These are phyloP conservation scores for Peromyscus aztecus DNA, from an alignment of 2,797 vertebrate species.

Conservation along the genomic window DNA sequence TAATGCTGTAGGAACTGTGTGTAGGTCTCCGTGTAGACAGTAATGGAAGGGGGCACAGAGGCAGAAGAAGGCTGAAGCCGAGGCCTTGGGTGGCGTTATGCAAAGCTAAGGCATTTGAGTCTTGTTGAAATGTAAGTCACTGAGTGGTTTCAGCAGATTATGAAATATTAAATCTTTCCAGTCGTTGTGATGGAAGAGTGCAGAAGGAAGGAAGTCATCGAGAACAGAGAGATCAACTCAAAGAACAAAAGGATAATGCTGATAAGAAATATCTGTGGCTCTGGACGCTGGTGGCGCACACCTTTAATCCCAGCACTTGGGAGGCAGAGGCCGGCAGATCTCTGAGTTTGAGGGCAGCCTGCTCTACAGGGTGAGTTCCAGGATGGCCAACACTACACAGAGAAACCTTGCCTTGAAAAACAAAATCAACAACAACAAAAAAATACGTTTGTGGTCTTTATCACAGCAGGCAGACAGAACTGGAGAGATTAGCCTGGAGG, in stretches of 20 bases:
- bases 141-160: not conserved
- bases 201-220: not conserved
- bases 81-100: not conserved
- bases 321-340: not conserved
- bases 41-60: not conserved
- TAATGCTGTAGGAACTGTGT: accelerated
- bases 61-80: not conserved
- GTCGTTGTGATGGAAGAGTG: not conserved
- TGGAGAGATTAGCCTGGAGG: not conserved
- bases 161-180: not conserved
- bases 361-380: not conserved
- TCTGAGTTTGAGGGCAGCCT: not conserved
- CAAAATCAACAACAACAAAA: not conserved
- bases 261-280: not conserved
- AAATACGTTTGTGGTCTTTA: not conserved
- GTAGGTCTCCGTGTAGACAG: not conserved
- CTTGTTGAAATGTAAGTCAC: not conserved
- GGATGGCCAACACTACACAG: not conserved
- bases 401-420: not conserved
- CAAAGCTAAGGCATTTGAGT: not conserved
- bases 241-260: not conserved
- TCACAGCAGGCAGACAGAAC: not conserved
- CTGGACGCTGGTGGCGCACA: not conserved
- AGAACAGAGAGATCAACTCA: not conserved
- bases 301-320: not conserved